These are phyloP conservation scores for Merops nubicus DNA, from an alignment of 2,113 vertebrate genomes.

Conservation along the genomic window DNA sequence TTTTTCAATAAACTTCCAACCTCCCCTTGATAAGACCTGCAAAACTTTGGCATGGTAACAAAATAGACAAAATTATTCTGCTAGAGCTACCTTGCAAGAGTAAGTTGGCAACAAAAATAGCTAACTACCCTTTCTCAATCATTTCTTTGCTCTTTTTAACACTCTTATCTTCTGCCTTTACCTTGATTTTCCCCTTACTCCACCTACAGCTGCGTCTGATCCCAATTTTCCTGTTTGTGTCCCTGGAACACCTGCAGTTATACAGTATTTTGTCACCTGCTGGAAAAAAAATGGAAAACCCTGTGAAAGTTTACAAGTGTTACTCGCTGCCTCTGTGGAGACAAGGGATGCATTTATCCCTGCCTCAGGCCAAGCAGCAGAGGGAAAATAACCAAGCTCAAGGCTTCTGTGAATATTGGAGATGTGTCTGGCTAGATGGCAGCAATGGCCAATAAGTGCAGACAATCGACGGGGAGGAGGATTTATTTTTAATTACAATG, in stretches of 20 bases:
- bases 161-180: not conserved
- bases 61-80: not conserved
- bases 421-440: conserved; percentile 51
- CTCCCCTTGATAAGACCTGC: not conserved
- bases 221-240: conserved; percentile 26
- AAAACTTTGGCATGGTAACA: not conserved
- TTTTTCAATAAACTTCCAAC: not conserved
- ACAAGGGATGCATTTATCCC: conserved; percentile 14
- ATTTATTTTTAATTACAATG: not conserved
- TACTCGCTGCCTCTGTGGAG: not conserved
- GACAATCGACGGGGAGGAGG: not conserved
- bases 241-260: not conserved
- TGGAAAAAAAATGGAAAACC: not conserved
- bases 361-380: not conserved
- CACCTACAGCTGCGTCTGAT: not conserved
- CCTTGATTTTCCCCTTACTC: conserved; percentile 1
- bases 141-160: not conserved
- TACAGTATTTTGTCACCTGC: conserved; percentile 8
- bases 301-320: conserved; percentile 16
- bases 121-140: not conserved
- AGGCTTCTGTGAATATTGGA: not conserved
- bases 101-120: not conserved
- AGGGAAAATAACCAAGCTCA: conserved; percentile 23
- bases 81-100: not conserved
- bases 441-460: conserved; percentile 55